Percentiles rank a stretch among this genome's conserved stretches.
Conservation (phyloP, 1,140 invertebrate species). For the Pseudomyrmex cubaensis region DNA sequence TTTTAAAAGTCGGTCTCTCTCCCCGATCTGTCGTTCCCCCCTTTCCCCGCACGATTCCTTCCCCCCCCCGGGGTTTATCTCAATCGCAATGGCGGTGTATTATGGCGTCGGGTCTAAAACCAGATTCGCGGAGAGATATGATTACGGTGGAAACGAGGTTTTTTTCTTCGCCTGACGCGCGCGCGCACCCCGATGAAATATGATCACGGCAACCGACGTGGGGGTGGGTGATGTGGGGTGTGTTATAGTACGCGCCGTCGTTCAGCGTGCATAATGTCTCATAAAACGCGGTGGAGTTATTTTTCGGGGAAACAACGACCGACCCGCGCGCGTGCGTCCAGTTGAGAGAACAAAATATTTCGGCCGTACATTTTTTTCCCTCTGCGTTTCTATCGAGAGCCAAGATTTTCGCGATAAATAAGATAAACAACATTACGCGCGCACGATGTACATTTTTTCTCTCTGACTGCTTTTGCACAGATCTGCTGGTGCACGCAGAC, state of each 20-base stretch:
- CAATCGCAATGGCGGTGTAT: conserved; percentile 56
- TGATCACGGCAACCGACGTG: conserved; percentile 53
- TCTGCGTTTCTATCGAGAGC: not conserved
- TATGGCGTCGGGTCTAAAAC: conserved; percentile 39
- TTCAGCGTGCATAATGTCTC: conserved; percentile 58
- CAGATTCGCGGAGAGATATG: conserved; percentile 58
- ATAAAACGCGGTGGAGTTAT: conserved; percentile 50
- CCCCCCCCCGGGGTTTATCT: conserved; percentile 18
- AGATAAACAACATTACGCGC: not conserved
- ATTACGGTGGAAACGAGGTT: conserved; percentile 56
- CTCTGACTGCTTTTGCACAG: not conserved
- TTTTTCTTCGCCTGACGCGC: conserved; percentile 56
- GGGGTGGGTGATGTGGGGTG: not conserved
- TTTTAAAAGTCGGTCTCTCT: conserved; percentile 14
- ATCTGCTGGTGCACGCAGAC: too few relatives aligned
- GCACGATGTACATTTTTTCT: not conserved
- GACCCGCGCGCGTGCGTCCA: not conserved
- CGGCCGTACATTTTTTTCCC: conserved; percentile 23
- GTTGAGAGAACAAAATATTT: conserved; percentile 39
- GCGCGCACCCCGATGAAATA: conserved; percentile 46
- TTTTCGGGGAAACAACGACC: conserved; percentile 53
- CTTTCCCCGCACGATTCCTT: conserved; percentile 12
- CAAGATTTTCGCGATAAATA: not conserved
- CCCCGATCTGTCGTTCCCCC: not conserved
- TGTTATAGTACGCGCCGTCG: conserved; percentile 45